Base-by-base conservation (phyloP, 2,888 invertebrate species). In the Ennomos erosarius region DNA sequence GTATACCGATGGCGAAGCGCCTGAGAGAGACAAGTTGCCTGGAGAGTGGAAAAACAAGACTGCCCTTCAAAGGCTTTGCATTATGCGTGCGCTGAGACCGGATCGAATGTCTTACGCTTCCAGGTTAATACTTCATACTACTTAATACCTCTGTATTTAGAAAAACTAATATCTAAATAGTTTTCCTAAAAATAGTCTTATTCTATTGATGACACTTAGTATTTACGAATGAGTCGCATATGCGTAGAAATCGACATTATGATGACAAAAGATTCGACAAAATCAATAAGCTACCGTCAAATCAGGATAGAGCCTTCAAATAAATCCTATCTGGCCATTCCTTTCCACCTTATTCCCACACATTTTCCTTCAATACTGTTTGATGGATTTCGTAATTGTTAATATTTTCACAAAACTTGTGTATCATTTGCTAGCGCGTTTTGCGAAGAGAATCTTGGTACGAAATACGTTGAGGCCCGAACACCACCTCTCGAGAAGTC, bases 101-200 rank as follows among this genome's bases (percentile, higher is more conserved):
- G 99, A 99, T 87, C 94, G 99, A 68, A 98, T 99, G 98, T 97
- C 98, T 0, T 98, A 99, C 76, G 98, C 98, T 10, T 94, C 98
- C 47, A 89, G 89, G 96, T 96, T 71, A n/a, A 63, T 65, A 43
- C 12, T 10, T 26, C 6, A 26, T 26, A 26, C 26, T 26, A 26
- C 26, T 26, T 26, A n/a, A 26, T 26, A 26, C 26, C 6, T 26
- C 26, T 26, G 26, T 26, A 26, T 26, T 26, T 26, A 26, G 6
- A 26, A 26, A 26, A 0, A 5, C 26, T 26, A 6, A 26, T 3
- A 6, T 26, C 26, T 26, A 26, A 26, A 26, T 6, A 3, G 6
- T 6, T 26, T 26, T 26, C 6, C 16, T 16, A 16, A 26, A 26
- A 26, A 4, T 26, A 26, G 3, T 26, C 26, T 26, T 26, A 26